Base-by-base conservation (phyloP, 53 echinoderm and acorn worm species). In the Patiria pectinifera region DNA sequence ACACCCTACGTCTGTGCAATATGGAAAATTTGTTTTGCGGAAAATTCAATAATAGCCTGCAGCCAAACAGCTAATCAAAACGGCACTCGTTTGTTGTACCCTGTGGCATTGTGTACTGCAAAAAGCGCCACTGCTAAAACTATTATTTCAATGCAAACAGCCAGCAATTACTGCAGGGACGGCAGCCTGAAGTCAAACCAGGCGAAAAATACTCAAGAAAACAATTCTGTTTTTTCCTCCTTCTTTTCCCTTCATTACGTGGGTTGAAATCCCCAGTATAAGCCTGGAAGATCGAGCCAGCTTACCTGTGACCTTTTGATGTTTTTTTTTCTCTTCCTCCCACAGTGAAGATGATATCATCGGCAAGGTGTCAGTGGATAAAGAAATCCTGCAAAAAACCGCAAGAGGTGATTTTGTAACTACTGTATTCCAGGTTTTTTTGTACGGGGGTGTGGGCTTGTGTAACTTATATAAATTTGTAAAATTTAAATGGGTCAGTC, bases 261-360 rank as follows among this genome's bases (percentile, higher is more conserved):
- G 35, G 59, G 85, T 15, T 85, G 63, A 85, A 85, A 69, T 66
- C 70, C 21, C 85, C 59, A 14, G 45, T 48, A 79, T 74, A 14
- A 48, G 21, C 4, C 49, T 53, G 2, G 74, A 22, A 86, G 75
- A 76, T 86, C 45, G 24, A 24, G 18, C 23, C 58, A 21, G 75
- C 86, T 75, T 59, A 78, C 53, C 35, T 6, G 43, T 87, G 69
- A 71, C 82, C 82, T 76, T 91, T 82, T 84, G 18, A 59, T 24
- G 12, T 58, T 91, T 70, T 72, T 22, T 81, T 45, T 93, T 71
- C 45, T 71, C 45, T 75, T 83, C 11, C 24, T 82, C 9, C 71
- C 71, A 49, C 84, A 93, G 93, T 78, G 93, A 89, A 62, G 93
- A 93, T 83, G 93, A 93, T 84, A 75, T 93, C 84, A 93, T 93